Evolutionary conservation across 2,113 vertebrate genomes (phyloP), one percentile per base, ranked within the genome.

Genomic region (Cephalopterus ornatus): DNA sequence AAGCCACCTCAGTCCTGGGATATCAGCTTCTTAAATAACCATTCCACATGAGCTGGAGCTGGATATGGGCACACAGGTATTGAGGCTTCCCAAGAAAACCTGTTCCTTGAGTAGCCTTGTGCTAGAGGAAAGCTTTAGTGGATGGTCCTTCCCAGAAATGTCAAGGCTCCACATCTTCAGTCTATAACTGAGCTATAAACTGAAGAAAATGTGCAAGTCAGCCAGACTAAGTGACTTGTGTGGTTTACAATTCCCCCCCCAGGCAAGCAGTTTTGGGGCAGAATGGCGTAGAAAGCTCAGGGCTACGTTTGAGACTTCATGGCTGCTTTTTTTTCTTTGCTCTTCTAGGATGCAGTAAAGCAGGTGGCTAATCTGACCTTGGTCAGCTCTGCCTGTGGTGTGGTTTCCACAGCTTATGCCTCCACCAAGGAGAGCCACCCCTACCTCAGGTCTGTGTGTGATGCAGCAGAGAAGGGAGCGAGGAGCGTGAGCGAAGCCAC

Each of bases 371-470:
- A 21, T 37, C 76, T 99, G 66, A 98, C 98, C 15, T 94, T 99
- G 85, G 89, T 99, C 93, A 98, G 98, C 80, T 98, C 98, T 47
- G 98, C 99, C 8, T 98, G 98, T 42, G 97, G 70, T 0, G 74
- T 92, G 53, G 98, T 98, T 74, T 98, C 98, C 8, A 97, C 96
- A 1, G 98, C 96, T n/a, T 99, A 98, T 85, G 91, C 61, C 49
- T 98, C 92, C 93, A 98, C 98, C 76, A 99, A 99, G 97, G 99
- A 99, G 67, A 99, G 67, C 32, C 89, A 99, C 37, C 99, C 99
- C 13, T 97, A 89, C 18, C 85, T 99, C 74, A 98, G 96, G 83
- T 98, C 98, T 7, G 97, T 99, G 63, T 99, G 99, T 76, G 98
- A 97, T 2, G 98, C 53, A 20, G 99, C 99, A 0, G 99, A 99